phyloP scores from a whole-genome alignment of 2,797 vertebrate species.

The Peromyscus melanophrys region DNA sequence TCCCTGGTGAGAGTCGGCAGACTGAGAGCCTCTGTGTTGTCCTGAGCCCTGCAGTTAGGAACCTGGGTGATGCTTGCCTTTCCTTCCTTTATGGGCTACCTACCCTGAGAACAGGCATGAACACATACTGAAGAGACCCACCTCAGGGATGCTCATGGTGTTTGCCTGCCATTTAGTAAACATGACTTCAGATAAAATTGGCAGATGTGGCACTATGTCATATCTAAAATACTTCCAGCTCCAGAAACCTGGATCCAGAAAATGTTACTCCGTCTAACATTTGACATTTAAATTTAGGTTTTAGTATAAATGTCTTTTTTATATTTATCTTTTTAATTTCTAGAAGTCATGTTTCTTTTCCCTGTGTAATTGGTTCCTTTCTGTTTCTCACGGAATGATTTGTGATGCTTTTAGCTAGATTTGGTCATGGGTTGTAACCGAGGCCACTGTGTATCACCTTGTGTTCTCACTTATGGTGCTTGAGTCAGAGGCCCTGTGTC shows the following conservation, averaged over 20 bases:
- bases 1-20: not conserved
- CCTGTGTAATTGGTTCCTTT: not conserved
- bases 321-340: constrained; percentile 32
- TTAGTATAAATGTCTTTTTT: not conserved
- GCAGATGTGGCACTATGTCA: not conserved
- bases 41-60: not conserved
- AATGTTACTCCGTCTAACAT: not conserved
- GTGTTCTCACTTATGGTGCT: not conserved
- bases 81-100: not conserved
- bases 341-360: constrained; percentile 52
- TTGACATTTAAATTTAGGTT: constrained; percentile 45
- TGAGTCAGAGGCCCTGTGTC: not conserved
- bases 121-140: not conserved
- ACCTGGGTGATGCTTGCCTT: not conserved
- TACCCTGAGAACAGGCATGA: not conserved
- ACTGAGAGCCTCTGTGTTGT: not conserved
- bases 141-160: too few relatives aligned
- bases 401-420: not conserved
- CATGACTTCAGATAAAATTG: constrained; percentile 39
- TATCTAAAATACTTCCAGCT: constrained; percentile 23
- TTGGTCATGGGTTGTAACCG: not conserved
- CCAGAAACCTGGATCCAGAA: constrained; percentile 34
- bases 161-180: not conserved
- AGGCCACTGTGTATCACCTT: not conserved
- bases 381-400: constrained; percentile 5